A percentile compares a stretch with the other conserved stretches of the same genome.
Conservation (phyloP, 37 sponge, comb jelly and placozoan genomes). For the Agelas oroides region DNA sequence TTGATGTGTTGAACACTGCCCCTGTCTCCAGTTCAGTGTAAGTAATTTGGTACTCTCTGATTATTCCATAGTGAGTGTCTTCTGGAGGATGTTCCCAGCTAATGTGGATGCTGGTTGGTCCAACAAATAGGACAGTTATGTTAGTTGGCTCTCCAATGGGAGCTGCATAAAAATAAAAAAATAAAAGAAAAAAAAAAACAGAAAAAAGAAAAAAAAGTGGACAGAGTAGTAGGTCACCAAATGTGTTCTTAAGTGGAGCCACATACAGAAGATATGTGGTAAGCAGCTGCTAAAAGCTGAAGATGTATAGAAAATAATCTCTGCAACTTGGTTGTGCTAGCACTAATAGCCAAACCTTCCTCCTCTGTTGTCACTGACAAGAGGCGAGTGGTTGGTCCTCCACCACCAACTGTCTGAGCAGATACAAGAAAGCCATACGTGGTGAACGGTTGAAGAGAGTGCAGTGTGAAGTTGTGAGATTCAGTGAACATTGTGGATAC, state of each 20-base stretch:
- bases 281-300: too few relatives aligned
- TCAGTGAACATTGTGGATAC: neutral
- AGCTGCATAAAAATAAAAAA: neutral
- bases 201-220: too few relatives aligned
- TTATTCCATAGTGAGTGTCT: constrained; percentile 21
- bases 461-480: neutral
- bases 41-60: constrained; percentile 15
- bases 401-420: constrained; percentile 19
- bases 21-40: constrained; percentile 21
- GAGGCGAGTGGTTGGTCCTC: constrained; percentile 14
- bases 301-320: too few relatives aligned
- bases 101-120: neutral
- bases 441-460: neutral
- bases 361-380: constrained; percentile 12
- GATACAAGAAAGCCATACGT: constrained; percentile 20
- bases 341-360: constrained; percentile 30
- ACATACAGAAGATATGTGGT: too few relatives aligned
- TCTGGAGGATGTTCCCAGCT: constrained; percentile 20
- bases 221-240: too few relatives aligned
- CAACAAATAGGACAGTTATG: neutral
- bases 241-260: too few relatives aligned
- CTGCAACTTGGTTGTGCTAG: too few relatives aligned
- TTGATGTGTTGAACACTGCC: neutral
- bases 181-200: too few relatives aligned
- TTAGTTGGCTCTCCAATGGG: constrained; percentile 18